Evolutionary conservation across 2,113 vertebrate genomes (phyloP), one percentile per base, ranked within the genome.

Genomic region (Halcyon malimbica): DNA sequence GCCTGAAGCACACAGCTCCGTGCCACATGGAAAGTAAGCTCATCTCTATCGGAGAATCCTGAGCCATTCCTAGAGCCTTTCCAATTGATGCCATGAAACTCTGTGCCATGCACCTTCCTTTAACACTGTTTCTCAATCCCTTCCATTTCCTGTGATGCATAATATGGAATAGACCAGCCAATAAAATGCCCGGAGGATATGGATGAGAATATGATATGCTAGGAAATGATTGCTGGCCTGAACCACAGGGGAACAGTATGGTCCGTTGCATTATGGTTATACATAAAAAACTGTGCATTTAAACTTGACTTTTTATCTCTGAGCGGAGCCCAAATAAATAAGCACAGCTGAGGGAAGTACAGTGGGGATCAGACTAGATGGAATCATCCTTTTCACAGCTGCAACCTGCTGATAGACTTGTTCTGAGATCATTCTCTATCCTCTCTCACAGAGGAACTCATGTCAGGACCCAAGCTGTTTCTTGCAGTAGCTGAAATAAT

Each of bases 261-360:
- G 46, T 48, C 59, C 19, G 3, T 35, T 87, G 53, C 39, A 16
- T 59, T 85, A 18, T 24, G 29, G 48, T 35, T 62, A 28, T 46
- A 60, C 16, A 31, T 20, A 57, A n/a, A n/a, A 28, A 56, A 65
- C 8, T 37, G 9, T 12, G 26, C 1, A 1, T 86, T 95, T 83
- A 67, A 81, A 78, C 25, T 51, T 51, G 35, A 69, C 41, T 94
- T 94, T 88, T 95, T 88, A 54, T 78, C 86, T 90, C 48, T 82
- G 60, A 92, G 62, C 16, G 5, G 56, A 93, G 85, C 48, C 86
- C 80, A 94, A 60, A 93, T 71, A 94, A 97, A 86, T 68, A 92
- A 87, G 29, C 2, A 6, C 62, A 92, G 80, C 62, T 87, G 39
- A 50, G 35, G 77, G 28, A 64, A 85, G 57, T 69, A 60, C 29